These are phyloP conservation scores for Pterostichus niger DNA, from an alignment of 2,888 invertebrate species.

Conservation along the genomic window DNA sequence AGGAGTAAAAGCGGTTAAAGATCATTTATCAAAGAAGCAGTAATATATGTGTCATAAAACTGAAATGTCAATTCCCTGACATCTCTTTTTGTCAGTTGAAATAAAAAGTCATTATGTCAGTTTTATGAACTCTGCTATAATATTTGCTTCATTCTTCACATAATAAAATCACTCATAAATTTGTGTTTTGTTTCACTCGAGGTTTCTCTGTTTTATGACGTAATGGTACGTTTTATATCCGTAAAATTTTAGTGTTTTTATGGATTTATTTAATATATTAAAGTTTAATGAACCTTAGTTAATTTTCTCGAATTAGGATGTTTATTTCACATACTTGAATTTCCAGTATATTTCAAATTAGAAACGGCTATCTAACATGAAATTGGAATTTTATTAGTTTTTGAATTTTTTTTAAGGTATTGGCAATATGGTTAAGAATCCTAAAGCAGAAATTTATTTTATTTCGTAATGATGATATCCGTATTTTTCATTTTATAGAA, in stretches of 20 bases:
- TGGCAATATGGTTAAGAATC: too few species aligned
- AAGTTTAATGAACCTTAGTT: not conserved
- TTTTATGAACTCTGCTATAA: constrained; percentile 22
- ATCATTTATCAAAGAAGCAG: too few species aligned
- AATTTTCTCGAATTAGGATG: not conserved
- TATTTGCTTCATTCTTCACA: not conserved
- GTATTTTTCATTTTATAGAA: too few species aligned
- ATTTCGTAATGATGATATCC: too few species aligned
- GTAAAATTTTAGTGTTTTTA: not conserved
- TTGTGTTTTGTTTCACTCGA: not conserved
- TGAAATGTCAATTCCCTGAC: constrained; percentile 21
- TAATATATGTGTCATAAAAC: not conserved
- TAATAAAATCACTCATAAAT: constrained; percentile 14
- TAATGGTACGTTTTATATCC: not conserved
- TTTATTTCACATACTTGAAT: not conserved
- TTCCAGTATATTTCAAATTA: not conserved
- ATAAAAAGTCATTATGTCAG: constrained; percentile 37
- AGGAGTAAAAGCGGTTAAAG: too few species aligned
- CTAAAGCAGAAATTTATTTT: too few species aligned
- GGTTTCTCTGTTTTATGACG: not conserved
- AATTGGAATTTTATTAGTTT: not conserved
- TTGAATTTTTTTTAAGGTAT: not conserved
- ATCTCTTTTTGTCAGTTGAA: constrained; percentile 5
- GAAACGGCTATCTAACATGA: not conserved
- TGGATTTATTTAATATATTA: not conserved